These are phyloP conservation scores for Ethmia dodecea DNA, from an alignment of 2,888 invertebrate species.

Conservation along the genomic window DNA sequence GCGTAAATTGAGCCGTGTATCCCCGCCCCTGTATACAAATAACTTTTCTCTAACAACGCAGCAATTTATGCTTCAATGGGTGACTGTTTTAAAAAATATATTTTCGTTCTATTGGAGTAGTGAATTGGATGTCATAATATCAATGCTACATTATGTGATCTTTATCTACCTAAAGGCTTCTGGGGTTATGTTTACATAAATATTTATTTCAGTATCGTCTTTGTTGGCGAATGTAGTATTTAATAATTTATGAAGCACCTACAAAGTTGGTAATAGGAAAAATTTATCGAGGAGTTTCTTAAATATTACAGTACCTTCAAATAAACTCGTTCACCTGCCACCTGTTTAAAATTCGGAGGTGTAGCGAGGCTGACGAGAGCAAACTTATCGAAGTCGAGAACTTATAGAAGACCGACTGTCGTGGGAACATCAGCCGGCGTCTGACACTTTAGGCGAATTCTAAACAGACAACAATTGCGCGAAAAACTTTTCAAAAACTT, in stretches of 20 bases:
- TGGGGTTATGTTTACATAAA: too few species aligned
- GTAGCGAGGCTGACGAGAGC: conserved; percentile 38
- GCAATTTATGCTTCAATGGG: too few species aligned
- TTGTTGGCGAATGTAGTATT: neutral
- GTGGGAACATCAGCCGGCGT: conserved; percentile 38
- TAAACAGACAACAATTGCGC: conserved; percentile 43
- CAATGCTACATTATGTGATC: too few species aligned
- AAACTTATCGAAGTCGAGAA: conserved; percentile 42
- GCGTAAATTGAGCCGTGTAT: conserved; percentile 31
- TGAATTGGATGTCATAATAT: too few species aligned
- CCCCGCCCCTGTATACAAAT: too few species aligned
- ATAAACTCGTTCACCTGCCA: conserved; percentile 56
- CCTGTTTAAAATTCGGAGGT: conserved; percentile 64
- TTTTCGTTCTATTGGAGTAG: too few species aligned
- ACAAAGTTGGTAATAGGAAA: conserved; percentile 39
- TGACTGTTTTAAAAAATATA: too few species aligned
- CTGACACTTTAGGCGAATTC: conserved; percentile 47
- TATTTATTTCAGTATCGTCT: neutral
- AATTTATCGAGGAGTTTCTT: conserved; percentile 41
- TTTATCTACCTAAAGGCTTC: too few species aligned
- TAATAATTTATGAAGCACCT: conserved; percentile 17
- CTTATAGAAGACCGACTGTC: conserved; percentile 24
- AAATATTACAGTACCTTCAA: conserved; percentile 50
- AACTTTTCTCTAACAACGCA: too few species aligned
- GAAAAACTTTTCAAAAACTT: conserved; percentile 40